Evolutionary conservation across 1,140 invertebrate species (phyloP), one percentile per base, ranked within the genome.

Genomic region (Acyrthosiphon pisum): DNA sequence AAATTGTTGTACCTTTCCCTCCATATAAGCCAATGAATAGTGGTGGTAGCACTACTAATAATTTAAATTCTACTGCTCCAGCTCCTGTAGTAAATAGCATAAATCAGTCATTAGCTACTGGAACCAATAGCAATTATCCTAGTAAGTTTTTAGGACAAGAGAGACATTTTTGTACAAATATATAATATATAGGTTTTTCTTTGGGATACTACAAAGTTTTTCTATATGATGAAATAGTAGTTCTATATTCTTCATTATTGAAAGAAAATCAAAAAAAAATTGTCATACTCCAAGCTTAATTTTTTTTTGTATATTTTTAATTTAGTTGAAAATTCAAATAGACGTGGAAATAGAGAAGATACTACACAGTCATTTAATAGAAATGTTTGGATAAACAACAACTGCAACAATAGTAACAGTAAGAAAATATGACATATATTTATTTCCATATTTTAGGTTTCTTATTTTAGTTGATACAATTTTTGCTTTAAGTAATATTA

Each of bases 301-400:
- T n/a, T n/a, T 68, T 76, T 68, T n/a, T 11, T 30, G 2, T 46
- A 14, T 76, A n/a, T 56, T 44, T 68, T 90, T 44, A 56, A 48
- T 92, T 93, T 53, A 93, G 91, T 93, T 50, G 91, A 93, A 56
- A 93, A 93, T 20, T 41, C 81, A 50, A 93, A 93, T 86, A 93
- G 81, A 44, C 91, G 48, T 41, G 46, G 76, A 6, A n/a, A 35
- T 26, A 84, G 81, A 44, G 91, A 86, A 23, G 91, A 93, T 18
- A 41, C 22, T n/a, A 4, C 48, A 9, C 81, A 48, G 26, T 22
- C 81, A 53, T 93, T 93, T 41, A 84, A 83, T 86, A 56, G 48
- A 84, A 93, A 93, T 86, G 26, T 93, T 53, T 93, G 48, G 68
- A 93, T 93, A 11, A 93, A 93, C 56, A 93, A 92, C 35, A 92